These are phyloP conservation scores for Sialis fuliginosa DNA, from an alignment of 2,888 invertebrate genomes.

Conservation along the genomic window DNA sequence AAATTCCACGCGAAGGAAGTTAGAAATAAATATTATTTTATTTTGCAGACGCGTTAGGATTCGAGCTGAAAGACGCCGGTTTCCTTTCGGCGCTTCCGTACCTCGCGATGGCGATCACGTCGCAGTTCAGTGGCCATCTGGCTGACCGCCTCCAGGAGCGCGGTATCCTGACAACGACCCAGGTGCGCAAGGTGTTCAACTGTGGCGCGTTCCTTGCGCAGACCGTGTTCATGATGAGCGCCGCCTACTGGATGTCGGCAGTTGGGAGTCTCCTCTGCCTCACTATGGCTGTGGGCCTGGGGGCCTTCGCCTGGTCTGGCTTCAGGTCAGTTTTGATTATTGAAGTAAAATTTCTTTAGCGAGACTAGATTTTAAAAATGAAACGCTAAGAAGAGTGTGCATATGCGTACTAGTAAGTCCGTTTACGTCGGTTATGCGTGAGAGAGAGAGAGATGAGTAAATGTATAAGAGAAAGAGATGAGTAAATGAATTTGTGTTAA, in stretches of 20 bases:
- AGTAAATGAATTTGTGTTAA: too few relatives aligned
- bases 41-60: slow-evolving; percentile 52
- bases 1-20: too few relatives aligned
- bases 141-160: slow-evolving; percentile 60
- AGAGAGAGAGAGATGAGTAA: too few relatives aligned
- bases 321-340: slow-evolving; percentile 43
- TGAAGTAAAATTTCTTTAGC: too few relatives aligned
- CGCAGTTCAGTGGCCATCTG: slow-evolving; percentile 64
- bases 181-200: slow-evolving; percentile 49
- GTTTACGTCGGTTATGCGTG: too few relatives aligned
- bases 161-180: slow-evolving; percentile 50
- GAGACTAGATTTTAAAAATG: too few relatives aligned
- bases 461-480: not conserved
- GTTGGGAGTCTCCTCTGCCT: slow-evolving; percentile 61
- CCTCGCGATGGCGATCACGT: slow-evolving; percentile 65
- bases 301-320: slow-evolving; percentile 86
- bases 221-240: slow-evolving; percentile 70
- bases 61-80: slow-evolving; percentile 61
- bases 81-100: slow-evolving; percentile 76
- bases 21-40: too few relatives aligned
- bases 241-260: slow-evolving; percentile 54
- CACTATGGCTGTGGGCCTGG: slow-evolving; percentile 75
- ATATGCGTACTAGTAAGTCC: too few relatives aligned
- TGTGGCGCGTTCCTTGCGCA: slow-evolving; percentile 58
- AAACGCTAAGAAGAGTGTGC: too few relatives aligned